phyloP scores from a whole-genome alignment of 2,797 vertebrate genomes.

The Cryptoprocta ferox region DNA sequence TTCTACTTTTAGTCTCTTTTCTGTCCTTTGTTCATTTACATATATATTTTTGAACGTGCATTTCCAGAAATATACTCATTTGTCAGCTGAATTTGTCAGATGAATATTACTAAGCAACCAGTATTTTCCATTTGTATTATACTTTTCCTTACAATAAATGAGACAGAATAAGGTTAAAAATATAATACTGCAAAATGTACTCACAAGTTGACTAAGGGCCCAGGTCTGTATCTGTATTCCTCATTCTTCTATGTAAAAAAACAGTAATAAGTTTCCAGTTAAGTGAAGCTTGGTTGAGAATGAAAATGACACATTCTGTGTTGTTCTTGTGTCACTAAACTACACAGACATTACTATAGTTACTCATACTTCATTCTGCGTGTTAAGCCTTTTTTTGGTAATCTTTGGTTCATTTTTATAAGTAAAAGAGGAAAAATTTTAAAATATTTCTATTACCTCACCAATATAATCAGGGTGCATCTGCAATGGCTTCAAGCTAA shows the following conservation, averaged over 20 bases:
- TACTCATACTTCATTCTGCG: background rate
- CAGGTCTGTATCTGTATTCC: background rate
- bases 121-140: background rate
- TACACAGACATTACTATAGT: background rate
- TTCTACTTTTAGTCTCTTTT: background rate
- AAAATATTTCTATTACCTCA: conserved; percentile 20
- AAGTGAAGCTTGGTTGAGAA: background rate
- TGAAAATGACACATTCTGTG: background rate
- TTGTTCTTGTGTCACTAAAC: background rate
- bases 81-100: background rate
- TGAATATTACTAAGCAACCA: background rate
- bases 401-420: background rate
- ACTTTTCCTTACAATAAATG: background rate
- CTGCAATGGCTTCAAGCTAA: conserved; percentile 29
- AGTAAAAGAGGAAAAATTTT: background rate
- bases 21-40: background rate
- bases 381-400: background rate
- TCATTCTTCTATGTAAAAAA: background rate
- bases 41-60: background rate
- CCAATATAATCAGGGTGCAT: conserved; percentile 27
- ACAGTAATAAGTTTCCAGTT: background rate
- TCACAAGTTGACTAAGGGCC: background rate
- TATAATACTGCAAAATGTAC: background rate
- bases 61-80: background rate
- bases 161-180: conserved; percentile 4